Percentiles rank a stretch among this genome's conserved stretches.
Conservation (phyloP, 1,140 invertebrate species). For the Rhynchophorus ferrugineus region DNA sequence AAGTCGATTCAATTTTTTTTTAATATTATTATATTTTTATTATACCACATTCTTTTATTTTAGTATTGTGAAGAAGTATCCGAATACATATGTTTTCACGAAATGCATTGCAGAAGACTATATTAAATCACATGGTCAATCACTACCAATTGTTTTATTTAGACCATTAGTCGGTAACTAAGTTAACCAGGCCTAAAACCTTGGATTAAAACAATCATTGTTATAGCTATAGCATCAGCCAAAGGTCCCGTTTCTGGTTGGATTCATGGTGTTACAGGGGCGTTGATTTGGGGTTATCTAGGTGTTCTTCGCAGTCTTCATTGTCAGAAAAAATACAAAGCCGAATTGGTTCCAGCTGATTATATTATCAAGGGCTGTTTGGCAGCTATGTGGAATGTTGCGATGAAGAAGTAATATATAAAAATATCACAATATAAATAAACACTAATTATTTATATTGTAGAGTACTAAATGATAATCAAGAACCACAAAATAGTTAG, state of each 20-base stretch:
- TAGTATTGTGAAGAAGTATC: conserved; percentile 48
- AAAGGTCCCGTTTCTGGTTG: conserved; percentile 55
- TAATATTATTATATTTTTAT: too few relatives aligned
- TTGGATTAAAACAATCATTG: too few relatives aligned
- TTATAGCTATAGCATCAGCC: conserved; percentile 47
- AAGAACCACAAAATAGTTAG: conserved; percentile 10
- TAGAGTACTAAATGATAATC: conserved; percentile 24
- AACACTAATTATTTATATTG: conserved; percentile 1
- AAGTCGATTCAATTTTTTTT: too few relatives aligned
- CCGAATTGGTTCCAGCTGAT: conserved; percentile 70
- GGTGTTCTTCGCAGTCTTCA: conserved; percentile 57
- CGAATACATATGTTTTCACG: conserved; percentile 57
- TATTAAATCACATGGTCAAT: conserved; percentile 46
- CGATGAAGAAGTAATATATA: conserved; percentile 39
- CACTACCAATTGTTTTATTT: conserved; percentile 51
- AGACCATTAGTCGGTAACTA: conserved; percentile 54
- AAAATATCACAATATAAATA: not conserved
- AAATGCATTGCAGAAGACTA: conserved; percentile 56
- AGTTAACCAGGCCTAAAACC: too few relatives aligned
- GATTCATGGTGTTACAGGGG: conserved; percentile 69
- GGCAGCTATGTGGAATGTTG: conserved; percentile 56
- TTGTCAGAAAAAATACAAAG: conserved; percentile 45
- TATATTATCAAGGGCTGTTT: conserved; percentile 61
- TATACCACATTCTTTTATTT: too few relatives aligned
- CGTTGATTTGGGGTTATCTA: conserved; percentile 49